Conservation (phyloP, 1,140 invertebrate species). For the Ctenoplectra terminalis region DNA sequence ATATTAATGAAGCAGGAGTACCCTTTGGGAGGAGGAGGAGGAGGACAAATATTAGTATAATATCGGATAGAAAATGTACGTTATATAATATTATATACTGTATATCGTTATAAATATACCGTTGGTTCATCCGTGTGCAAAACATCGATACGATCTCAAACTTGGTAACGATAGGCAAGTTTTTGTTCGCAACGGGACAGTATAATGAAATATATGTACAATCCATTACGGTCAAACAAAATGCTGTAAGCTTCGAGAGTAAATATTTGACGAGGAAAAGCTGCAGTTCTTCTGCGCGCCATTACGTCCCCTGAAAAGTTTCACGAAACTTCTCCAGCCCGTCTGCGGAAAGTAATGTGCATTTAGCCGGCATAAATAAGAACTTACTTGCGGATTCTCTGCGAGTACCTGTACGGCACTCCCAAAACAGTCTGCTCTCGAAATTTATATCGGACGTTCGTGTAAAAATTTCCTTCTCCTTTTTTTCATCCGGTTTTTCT, state of each 20-base stretch:
- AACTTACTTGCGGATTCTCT: constrained; percentile 57
- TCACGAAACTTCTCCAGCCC: constrained; percentile 43
- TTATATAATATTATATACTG: not conserved
- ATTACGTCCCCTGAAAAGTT: constrained; percentile 61
- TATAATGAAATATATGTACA: constrained; percentile 13
- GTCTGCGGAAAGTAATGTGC: constrained; percentile 61
- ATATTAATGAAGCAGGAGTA: not conserved
- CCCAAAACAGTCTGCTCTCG: not conserved
- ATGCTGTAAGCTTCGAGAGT: constrained; percentile 11
- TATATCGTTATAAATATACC: too few species aligned
- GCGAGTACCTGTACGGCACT: constrained; percentile 35
- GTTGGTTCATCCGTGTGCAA: not conserved
- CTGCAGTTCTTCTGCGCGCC: constrained; percentile 45
- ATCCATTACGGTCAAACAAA: constrained; percentile 7
- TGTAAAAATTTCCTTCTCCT: constrained; percentile 30
- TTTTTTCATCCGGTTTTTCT: too few species aligned
- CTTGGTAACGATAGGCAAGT: not conserved
- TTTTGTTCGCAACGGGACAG: too few species aligned
- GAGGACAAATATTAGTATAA: not conserved
- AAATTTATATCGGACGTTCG: constrained; percentile 59
- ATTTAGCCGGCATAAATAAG: constrained; percentile 62
- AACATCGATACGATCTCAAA: not conserved
- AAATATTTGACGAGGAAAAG: constrained; percentile 61
- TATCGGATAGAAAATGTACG: not conserved
- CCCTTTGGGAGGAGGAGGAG: not conserved